Evolutionary conservation across 2,888 invertebrate species (phyloP).

Genomic region (Automeris io): DNA sequence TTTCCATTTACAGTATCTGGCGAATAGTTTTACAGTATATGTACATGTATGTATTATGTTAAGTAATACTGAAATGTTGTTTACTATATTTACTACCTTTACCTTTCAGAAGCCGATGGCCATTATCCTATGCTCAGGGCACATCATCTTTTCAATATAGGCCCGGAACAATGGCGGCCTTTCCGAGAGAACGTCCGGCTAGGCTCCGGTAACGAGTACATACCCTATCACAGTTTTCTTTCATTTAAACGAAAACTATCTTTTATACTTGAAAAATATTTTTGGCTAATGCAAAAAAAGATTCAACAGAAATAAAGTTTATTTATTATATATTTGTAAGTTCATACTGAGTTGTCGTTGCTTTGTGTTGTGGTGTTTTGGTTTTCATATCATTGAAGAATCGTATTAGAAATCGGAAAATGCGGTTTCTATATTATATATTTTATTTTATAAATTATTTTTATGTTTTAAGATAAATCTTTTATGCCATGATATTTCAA

Average conservation of each 20-base stretch:
- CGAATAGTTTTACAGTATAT: too few species aligned
- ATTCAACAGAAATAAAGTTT: neutral
- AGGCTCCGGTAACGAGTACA: slow-evolving; percentile 54
- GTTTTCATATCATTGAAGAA: neutral
- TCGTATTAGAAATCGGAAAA: slow-evolving; percentile 6
- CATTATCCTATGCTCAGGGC: slow-evolving; percentile 51
- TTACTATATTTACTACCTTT: neutral
- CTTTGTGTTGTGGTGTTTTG: neutral
- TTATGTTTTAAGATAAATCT: too few species aligned
- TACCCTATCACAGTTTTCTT: slow-evolving; percentile 43
- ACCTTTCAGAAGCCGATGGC: slow-evolving; percentile 26
- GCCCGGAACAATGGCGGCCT: slow-evolving; percentile 55
- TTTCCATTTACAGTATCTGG: too few species aligned
- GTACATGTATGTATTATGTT: too few species aligned
- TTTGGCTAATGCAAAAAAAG: neutral
- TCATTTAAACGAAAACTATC: slow-evolving; percentile 13
- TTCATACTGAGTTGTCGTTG: neutral
- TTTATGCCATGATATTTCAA: too few species aligned
- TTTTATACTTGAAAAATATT: slow-evolving; percentile 1
- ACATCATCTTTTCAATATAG: slow-evolving; percentile 70
- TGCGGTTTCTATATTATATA: slow-evolving; percentile 5
- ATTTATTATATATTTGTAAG: neutral
- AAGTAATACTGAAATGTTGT: neutral
- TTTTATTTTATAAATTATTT: slow-evolving; percentile 15
- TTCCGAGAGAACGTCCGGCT: slow-evolving; percentile 62